phyloP scores from a whole-genome alignment of 2,113 vertebrate genomes.

The Hippopotamus amphibius region DNA sequence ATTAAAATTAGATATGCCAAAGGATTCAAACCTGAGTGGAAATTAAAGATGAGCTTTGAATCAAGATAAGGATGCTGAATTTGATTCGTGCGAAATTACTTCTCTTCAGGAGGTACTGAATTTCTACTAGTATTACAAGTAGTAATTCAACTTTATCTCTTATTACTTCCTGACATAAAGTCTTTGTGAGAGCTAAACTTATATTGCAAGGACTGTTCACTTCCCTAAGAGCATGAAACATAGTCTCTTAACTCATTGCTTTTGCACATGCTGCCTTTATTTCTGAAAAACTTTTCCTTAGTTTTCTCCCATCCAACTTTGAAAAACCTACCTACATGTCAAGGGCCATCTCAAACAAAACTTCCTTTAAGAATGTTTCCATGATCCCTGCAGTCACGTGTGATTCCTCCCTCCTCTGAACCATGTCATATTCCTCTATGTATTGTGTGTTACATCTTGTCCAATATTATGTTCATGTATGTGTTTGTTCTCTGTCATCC shows the following conservation, averaged over 20 bases:
- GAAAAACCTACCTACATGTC: neutral
- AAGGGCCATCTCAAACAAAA: neutral
- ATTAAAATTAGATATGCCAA: conserved; percentile 79
- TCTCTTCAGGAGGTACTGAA: conserved; percentile 74
- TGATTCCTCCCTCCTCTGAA: neutral
- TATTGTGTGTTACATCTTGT: neutral
- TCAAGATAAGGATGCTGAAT: conserved; percentile 72
- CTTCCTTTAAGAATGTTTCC: neutral
- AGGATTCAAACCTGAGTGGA: conserved; percentile 75
- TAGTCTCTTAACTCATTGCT: neutral
- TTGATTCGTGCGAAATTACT: conserved; percentile 73
- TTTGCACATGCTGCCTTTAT: neutral
- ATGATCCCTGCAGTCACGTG: neutral
- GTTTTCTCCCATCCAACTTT: neutral
- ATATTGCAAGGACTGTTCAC: conserved; percentile 46
- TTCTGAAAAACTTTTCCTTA: neutral
- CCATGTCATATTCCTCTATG: neutral
- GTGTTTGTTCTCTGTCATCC: neutral
- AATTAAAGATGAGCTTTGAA: conserved; percentile 74
- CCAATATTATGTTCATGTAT: neutral
- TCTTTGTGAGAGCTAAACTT: conserved; percentile 53
- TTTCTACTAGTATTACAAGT: conserved; percentile 69
- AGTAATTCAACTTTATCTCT: conserved; percentile 79
- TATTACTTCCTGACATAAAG: conserved; percentile 75
- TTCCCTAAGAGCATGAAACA: conserved; percentile 34